Percentiles rank a stretch among this genome's conserved stretches.
These are phyloP conservation scores for Netelia inedita DNA, from an alignment of 2,888 invertebrate genomes.

Conservation along the genomic window DNA sequence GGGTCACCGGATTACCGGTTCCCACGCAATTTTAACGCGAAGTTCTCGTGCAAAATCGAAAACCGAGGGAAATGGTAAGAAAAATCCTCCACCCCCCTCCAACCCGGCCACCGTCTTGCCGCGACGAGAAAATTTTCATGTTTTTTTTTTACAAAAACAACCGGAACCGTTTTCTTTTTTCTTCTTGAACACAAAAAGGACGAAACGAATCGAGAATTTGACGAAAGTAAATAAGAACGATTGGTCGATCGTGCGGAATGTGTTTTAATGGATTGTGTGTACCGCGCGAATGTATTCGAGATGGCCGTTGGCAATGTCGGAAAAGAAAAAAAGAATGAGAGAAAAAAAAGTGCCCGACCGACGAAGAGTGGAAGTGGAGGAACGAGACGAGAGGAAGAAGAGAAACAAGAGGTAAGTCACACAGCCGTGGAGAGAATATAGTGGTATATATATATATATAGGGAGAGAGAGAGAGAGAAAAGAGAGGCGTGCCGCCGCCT, in stretches of 20 bases:
- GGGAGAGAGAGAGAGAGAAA: too few species aligned
- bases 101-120: too few species aligned
- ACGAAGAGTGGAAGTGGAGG: constrained; percentile 13
- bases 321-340: constrained; percentile 6
- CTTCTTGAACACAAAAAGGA: constrained; percentile 48
- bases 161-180: not conserved
- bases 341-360: not conserved
- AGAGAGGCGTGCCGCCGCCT: constrained; percentile 69
- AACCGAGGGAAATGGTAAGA: constrained; percentile 42
- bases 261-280: constrained; percentile 16
- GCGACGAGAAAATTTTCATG: too few species aligned
- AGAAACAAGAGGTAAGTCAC: constrained; percentile 67
- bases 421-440: constrained; percentile 51
- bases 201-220: not conserved
- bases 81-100: not conserved
- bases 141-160: too few species aligned
- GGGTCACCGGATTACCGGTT: constrained; percentile 77
- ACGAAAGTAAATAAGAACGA: not conserved
- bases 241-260: not conserved
- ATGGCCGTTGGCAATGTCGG: not conserved
- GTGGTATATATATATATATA: constrained; percentile 47
- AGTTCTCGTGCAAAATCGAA: constrained; percentile 39
- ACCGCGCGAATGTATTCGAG: not conserved
- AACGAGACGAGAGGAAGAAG: not conserved
- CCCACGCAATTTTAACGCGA: constrained; percentile 74